Evolutionary conservation across 2,888 invertebrate species (phyloP).

Genomic region (Geophilus truncorum): DNA sequence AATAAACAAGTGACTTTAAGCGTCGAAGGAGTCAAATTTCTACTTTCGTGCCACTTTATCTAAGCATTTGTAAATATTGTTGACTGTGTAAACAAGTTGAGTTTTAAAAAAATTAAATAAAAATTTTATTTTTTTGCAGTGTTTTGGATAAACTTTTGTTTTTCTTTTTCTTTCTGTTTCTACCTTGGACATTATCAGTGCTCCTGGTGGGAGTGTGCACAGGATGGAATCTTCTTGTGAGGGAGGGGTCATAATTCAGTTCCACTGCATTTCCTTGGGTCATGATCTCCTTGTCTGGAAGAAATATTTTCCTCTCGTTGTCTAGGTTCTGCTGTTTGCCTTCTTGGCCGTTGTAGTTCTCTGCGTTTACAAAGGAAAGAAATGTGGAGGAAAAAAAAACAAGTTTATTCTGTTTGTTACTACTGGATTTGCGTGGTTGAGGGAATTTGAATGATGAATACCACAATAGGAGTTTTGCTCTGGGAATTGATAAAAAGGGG

Average conservation of each 20-base stretch:
- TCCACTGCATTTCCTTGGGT: conserved; percentile 23
- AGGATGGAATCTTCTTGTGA: conserved; percentile 12
- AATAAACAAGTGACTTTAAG: no score
- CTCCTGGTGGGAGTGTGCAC: conserved; percentile 17
- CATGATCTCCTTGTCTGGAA: conserved; percentile 29
- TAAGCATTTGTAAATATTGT: no score
- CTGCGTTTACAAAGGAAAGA: background rate
- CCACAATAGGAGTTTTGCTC: background rate
- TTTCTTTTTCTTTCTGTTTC: no score
- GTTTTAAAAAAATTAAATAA: no score
- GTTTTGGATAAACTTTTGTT: no score
- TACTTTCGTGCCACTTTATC: no score
- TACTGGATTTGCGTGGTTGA: background rate
- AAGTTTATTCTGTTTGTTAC: background rate
- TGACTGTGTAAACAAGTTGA: no score
- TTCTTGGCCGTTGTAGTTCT: conserved; percentile 29
- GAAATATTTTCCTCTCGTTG: conserved; percentile 32
- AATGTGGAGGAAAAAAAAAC: background rate
- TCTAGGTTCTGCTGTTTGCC: conserved; percentile 28
- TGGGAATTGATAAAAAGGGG: conserved; percentile 13
- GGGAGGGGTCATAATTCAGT: conserved; percentile 29
- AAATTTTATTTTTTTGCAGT: no score
- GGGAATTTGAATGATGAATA: background rate
- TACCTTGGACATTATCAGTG: conserved; percentile 33
- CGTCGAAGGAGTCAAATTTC: no score